Conservation (phyloP, 2,888 invertebrate genomes). For the Tipula unca region DNA sequence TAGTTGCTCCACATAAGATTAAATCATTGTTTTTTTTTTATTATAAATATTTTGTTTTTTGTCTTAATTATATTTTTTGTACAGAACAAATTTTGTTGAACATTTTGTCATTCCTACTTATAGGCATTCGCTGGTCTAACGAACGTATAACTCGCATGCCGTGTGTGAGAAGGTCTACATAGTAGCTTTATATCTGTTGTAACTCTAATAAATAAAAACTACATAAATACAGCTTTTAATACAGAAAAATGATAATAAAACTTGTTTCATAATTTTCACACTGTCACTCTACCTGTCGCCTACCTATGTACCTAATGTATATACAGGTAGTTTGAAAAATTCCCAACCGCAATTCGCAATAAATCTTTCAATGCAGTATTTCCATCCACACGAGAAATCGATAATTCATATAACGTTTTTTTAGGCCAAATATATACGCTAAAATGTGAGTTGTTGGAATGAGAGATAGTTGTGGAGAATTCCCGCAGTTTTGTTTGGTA, state of each 20-base stretch:
- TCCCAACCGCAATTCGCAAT: not conserved
- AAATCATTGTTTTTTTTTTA: not conserved
- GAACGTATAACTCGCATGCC: not conserved
- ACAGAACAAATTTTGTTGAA: not conserved
- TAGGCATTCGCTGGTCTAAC: not conserved
- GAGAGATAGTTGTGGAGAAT: not conserved
- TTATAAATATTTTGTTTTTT: not conserved
- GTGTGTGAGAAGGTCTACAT: not conserved
- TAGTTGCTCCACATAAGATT: slow-evolving; percentile 47
- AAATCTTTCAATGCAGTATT: not conserved
- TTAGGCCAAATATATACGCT: not conserved
- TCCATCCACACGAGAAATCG: not conserved
- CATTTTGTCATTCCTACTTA: not conserved
- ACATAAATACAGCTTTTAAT: not conserved
- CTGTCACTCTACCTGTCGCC: not conserved
- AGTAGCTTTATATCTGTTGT: not conserved
- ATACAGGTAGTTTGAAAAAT: not conserved
- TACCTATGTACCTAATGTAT: not conserved
- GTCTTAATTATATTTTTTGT: not conserved
- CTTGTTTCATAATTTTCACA: not conserved
- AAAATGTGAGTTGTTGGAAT: not conserved
- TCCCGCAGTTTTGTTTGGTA: not conserved
- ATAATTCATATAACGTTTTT: not conserved
- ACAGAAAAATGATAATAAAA: not conserved
- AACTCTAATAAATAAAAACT: not conserved